Percentiles rank a stretch among this genome's conserved stretches.
Conservation (phyloP, 2,113 vertebrate genomes). For the Odocoileus hemionus region DNA sequence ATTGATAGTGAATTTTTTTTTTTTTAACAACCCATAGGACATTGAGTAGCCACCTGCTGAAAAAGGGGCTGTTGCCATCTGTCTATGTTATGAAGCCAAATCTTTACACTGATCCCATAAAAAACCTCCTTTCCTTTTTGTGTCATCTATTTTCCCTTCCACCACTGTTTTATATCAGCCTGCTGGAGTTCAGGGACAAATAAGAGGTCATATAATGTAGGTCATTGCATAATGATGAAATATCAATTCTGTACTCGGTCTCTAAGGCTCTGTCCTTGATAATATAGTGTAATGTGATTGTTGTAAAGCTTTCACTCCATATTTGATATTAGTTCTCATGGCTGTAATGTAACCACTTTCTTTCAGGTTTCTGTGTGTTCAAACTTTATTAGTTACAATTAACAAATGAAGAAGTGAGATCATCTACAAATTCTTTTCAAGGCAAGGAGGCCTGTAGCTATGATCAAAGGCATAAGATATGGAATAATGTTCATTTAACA, state of each 20-base stretch:
- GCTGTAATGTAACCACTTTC: neutral
- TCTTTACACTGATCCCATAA: neutral
- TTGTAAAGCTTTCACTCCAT: neutral
- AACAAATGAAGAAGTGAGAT: neutral
- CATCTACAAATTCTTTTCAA: neutral
- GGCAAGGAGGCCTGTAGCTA: neutral
- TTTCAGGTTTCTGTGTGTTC: neutral
- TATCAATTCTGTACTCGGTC: neutral
- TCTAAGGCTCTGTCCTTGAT: conserved; percentile 9
- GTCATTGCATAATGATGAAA: neutral
- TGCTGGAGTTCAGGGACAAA: neutral
- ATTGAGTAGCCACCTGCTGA: conserved; percentile 28
- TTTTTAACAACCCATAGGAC: neutral
- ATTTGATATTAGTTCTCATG: neutral
- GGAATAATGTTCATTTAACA: neutral
- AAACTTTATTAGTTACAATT: neutral
- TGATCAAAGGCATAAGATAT: neutral
- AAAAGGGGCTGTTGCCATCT: neutral
- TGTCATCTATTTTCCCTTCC: neutral
- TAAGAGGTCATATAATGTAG: neutral
- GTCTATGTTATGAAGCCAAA: neutral
- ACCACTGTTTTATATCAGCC: neutral
- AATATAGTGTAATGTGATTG: neutral
- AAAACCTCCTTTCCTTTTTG: conserved; percentile 8
- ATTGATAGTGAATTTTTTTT: neutral